Evolutionary conservation across 2,888 invertebrate species (phyloP), one percentile per base, ranked within the genome.

Genomic region (Polietes domitor): DNA sequence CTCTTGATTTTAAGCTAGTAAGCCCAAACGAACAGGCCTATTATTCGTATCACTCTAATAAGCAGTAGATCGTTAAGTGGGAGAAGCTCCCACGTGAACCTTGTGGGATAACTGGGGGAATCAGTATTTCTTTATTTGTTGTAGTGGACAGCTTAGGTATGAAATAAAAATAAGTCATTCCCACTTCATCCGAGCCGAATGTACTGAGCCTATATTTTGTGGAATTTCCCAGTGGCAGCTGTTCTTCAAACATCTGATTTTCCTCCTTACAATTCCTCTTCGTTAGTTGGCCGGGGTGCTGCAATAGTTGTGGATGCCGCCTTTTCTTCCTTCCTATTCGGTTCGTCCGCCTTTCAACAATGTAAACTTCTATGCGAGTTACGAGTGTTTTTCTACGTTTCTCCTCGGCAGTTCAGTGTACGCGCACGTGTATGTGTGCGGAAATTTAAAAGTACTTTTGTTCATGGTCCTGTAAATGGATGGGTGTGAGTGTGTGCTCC

Each of bases 291-390:
- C 28, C 28, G 61, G 5, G 0, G n/a, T 61, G 10, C 37, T 3
- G 37, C 12, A 32, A 12, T 37, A 3, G 37, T 37, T 61, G 47
- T 47, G n/a, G 28, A 37, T n/a, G 26, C 32, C 7, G 15, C 10
- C 47, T 26, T 47, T 43, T 61, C n/a, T 32, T 71, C 37, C 77
- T 61, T n/a, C 58, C 3, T 9, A 74, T 15, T 68, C 72, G 65
- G 19, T 80, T 73, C 53, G 17, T 63, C 72, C 81, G 43, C 26
- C 37, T 78, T 70, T 47, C 15, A 75, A 83, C 75, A 78, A 77
- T 63, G 53, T 71, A 72, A 78, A 77, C 37, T 73, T 43, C 68
- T 43, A 24, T 21, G 43, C 17, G 24, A 19, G 68, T 43, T 68
- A 41, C 68, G 68, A 68, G 68, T 43, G 21, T 74, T 37, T 75